These are phyloP conservation scores for Hofmannophila pseudospretella DNA, from an alignment of 2,888 invertebrate genomes.

Conservation along the genomic window DNA sequence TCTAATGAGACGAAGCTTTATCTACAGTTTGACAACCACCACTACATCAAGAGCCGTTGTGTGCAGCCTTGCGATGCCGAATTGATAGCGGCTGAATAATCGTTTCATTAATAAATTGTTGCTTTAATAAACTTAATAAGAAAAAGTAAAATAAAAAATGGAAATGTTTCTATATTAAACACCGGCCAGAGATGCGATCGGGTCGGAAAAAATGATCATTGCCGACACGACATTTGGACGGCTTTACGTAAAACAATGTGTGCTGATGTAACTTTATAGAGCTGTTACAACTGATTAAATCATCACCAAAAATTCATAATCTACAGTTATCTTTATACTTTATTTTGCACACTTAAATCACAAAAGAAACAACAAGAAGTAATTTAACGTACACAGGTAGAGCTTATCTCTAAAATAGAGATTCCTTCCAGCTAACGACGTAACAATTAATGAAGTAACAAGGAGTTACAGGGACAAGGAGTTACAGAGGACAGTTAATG, in stretches of 20 bases:
- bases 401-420: too few relatives aligned
- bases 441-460: too few relatives aligned
- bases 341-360: too few relatives aligned
- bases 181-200: conserved; percentile 43
- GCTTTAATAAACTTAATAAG: conserved; percentile 49
- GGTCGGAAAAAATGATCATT: conserved; percentile 56
- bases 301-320: too few relatives aligned
- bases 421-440: too few relatives aligned
- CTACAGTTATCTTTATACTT: too few relatives aligned
- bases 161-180: conserved; percentile 49
- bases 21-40: conserved; percentile 1
- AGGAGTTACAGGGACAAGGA: too few relatives aligned
- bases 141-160: conserved; percentile 33
- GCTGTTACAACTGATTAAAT: too few relatives aligned
- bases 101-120: conserved; percentile 71
- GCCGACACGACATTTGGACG: conserved; percentile 42
- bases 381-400: too few relatives aligned
- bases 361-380: too few relatives aligned
- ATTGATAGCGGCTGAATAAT: conserved; percentile 62
- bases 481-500: too few relatives aligned
- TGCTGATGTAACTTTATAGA: conserved; percentile 17
- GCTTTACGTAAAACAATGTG: conserved; percentile 40
- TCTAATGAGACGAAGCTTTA: background rate
- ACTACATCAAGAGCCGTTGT: background rate
- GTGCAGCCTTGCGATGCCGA: conserved; percentile 11